phyloP scores from a whole-genome alignment of 1,140 invertebrate species.

The Megalopta genalis region DNA sequence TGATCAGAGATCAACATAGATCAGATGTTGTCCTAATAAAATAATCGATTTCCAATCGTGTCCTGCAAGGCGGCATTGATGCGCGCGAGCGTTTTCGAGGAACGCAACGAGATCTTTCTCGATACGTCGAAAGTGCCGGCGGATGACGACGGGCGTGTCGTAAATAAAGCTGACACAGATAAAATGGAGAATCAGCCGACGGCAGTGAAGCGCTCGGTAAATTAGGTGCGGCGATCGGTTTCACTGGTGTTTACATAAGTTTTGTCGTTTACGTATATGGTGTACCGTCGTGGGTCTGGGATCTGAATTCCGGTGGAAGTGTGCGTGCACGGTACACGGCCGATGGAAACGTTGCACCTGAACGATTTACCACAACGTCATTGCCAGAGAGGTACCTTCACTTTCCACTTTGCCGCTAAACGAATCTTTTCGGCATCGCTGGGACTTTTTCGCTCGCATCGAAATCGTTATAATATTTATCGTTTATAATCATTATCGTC shows the following conservation, averaged over 20 bases:
- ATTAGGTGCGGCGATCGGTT: conserved; percentile 51
- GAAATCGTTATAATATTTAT: too few relatives aligned
- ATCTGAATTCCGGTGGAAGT: conserved; percentile 8
- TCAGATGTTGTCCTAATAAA: too few relatives aligned
- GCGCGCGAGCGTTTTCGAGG: neutral
- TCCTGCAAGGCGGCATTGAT: too few relatives aligned
- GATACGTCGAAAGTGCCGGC: neutral
- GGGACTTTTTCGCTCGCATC: too few relatives aligned
- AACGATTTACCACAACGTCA: conserved; percentile 64
- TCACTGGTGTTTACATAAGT: conserved; percentile 66
- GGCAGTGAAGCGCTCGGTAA: conserved; percentile 24
- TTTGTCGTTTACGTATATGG: conserved; percentile 47
- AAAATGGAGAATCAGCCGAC: conserved; percentile 19
- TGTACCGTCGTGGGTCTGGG: neutral
- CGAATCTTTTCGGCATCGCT: conserved; percentile 48
- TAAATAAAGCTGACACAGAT: conserved; percentile 39
- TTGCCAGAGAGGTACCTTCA: conserved; percentile 76
- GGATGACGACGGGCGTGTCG: neutral
- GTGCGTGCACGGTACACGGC: conserved; percentile 45
- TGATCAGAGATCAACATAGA: too few relatives aligned
- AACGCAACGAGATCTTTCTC: neutral
- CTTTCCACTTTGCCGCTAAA: conserved; percentile 75
- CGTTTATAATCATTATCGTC: too few relatives aligned
- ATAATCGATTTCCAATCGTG: too few relatives aligned
- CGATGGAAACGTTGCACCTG: conserved; percentile 62